These are phyloP conservation scores for Pteruthius melanotis DNA, from an alignment of 2,113 vertebrate species.

Conservation along the genomic window DNA sequence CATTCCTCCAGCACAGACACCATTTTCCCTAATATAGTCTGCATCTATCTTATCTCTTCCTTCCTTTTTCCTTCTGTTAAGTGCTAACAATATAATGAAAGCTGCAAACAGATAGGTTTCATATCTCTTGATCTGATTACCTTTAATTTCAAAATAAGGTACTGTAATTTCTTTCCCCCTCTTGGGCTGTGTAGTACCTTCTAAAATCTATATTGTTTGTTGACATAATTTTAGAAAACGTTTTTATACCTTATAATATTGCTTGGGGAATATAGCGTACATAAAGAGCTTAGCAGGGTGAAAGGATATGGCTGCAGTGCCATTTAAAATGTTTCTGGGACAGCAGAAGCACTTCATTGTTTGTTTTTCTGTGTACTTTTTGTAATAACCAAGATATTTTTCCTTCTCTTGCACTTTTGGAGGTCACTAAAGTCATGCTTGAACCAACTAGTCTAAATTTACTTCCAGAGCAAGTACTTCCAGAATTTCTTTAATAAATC, in stretches of 20 bases:
- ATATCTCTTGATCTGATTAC: slow-evolving; percentile 11
- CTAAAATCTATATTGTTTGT: neutral
- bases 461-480: neutral
- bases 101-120: neutral
- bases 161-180: neutral
- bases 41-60: neutral
- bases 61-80: neutral
- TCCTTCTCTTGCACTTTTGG: neutral
- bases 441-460: neutral
- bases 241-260: neutral
- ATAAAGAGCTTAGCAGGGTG: neutral
- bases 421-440: neutral
- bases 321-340: neutral
- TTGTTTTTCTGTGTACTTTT: neutral
- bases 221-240: slow-evolving; percentile 19
- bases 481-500: neutral
- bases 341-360: neutral
- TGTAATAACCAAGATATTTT: neutral
- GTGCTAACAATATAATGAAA: neutral
- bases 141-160: slow-evolving; percentile 36
- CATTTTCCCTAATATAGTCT: neutral
- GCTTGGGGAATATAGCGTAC: neutral
- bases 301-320: neutral
- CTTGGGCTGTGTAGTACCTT: neutral
- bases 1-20: neutral